Conservation (phyloP, 2,888 invertebrate species). For the Cantharis rufa region DNA sequence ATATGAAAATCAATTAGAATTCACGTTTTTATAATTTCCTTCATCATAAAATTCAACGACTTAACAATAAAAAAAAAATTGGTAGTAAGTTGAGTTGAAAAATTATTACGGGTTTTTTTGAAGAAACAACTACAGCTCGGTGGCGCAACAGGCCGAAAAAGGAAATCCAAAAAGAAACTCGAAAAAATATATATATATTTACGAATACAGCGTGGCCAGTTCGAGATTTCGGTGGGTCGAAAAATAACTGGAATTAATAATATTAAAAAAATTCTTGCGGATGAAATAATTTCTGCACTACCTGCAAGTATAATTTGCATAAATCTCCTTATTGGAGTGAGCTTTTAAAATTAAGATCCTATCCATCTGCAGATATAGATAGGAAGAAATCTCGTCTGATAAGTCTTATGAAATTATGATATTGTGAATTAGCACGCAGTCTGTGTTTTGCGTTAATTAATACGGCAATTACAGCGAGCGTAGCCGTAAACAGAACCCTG, state of each 20-base stretch:
- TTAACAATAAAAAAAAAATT: background rate
- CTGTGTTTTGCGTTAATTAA: constrained; percentile 48
- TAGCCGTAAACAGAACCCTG: constrained; percentile 41
- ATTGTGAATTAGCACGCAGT: constrained; percentile 49
- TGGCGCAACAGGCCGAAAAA: background rate
- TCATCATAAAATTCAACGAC: background rate
- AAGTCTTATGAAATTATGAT: constrained; percentile 44
- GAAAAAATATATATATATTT: background rate
- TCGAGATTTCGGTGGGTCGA: background rate
- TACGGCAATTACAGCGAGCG: constrained; percentile 44
- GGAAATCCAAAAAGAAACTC: background rate
- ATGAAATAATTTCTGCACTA: background rate
- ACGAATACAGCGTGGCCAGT: background rate
- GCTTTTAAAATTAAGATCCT: constrained; percentile 6
- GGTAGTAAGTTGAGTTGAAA: background rate
- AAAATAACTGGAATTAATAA: background rate
- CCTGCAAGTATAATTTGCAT: background rate
- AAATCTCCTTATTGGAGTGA: constrained; percentile 11
- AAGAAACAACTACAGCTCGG: background rate
- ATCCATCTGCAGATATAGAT: constrained; percentile 15
- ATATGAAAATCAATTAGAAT: background rate
- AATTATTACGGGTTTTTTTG: background rate
- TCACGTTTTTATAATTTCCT: background rate
- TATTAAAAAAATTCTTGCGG: too few species aligned
- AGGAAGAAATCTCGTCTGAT: constrained; percentile 19